Evolutionary conservation across 2,888 invertebrate genomes (phyloP).

Genomic region (Caenorhabditis doughertyi): DNA sequence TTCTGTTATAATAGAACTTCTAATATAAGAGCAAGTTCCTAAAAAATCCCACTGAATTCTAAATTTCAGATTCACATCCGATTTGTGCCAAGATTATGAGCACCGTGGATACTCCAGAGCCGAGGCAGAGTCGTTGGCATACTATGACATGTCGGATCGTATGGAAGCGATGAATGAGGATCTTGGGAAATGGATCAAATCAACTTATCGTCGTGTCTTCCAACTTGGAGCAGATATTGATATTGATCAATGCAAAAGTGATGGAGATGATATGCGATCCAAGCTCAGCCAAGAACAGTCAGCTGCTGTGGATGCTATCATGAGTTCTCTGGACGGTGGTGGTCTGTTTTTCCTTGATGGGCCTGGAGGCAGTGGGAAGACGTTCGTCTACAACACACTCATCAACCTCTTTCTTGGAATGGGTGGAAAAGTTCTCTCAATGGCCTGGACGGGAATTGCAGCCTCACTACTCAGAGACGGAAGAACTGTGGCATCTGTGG

Average conservation of each 20-base stretch:
- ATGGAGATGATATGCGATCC: conserved; percentile 16
- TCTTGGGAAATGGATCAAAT: conserved; percentile 7
- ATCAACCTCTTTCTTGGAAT: conserved; percentile 82
- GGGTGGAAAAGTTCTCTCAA: conserved; percentile 17
- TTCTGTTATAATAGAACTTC: background rate
- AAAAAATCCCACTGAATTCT: no score
- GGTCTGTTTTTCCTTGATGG: conserved; percentile 82
- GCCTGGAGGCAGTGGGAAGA: conserved; percentile 84
- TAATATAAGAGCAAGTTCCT: background rate
- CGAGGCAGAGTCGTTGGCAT: conserved; percentile 25
- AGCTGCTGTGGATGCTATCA: background rate
- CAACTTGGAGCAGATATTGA: conserved; percentile 2
- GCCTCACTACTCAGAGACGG: conserved; percentile 56
- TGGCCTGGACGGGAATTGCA: conserved; percentile 66
- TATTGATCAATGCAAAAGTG: conserved; percentile 1
- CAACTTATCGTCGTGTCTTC: background rate
- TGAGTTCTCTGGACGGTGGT: background rate
- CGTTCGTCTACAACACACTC: conserved; percentile 83
- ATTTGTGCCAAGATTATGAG: background rate
- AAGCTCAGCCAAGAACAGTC: conserved; percentile 47
- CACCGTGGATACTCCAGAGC: background rate
- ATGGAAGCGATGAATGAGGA: conserved; percentile 10
- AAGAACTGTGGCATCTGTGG: conserved; percentile 46
- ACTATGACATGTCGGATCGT: conserved; percentile 23
- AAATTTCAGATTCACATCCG: conserved; percentile 5